Conservation (phyloP, 30 jellyfish, hydroid and myxozoan genomes). For the Catostylus mosaicus region DNA sequence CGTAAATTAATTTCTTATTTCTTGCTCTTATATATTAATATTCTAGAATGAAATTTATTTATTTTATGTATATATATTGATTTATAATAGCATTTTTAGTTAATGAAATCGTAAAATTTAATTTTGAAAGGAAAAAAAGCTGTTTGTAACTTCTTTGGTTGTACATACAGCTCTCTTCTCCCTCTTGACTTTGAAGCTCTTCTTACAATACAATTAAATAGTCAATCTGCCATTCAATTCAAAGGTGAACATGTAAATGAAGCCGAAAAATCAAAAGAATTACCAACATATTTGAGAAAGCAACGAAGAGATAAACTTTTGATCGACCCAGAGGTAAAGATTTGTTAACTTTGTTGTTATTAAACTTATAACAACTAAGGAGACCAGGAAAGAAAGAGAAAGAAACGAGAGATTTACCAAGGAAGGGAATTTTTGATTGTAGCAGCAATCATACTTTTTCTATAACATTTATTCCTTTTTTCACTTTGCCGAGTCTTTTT, state of each 20-base stretch:
- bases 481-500: neutral
- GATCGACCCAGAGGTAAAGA: slow-evolving; percentile 72
- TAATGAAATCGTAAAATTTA: too few relatives aligned
- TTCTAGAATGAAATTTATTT: too few relatives aligned
- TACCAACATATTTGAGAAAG: slow-evolving; percentile 46
- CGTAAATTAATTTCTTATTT: too few relatives aligned
- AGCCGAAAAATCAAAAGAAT: slow-evolving; percentile 30
- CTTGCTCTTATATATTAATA: too few relatives aligned
- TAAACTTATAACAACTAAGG: neutral
- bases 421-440: neutral
- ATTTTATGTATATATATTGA: too few relatives aligned
- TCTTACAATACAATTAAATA: too few relatives aligned
- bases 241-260: slow-evolving; percentile 39
- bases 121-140: too few relatives aligned
- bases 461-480: neutral
- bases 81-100: too few relatives aligned
- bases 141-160: too few relatives aligned
- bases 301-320: slow-evolving; percentile 55
- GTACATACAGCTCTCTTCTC: too few relatives aligned
- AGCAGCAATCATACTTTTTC: neutral
- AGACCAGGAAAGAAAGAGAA: neutral
- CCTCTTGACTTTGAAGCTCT: neutral
- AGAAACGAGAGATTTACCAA: neutral
- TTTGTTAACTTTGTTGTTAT: neutral
- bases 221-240: too few relatives aligned